Conservation (phyloP, 2,888 invertebrate genomes). For the Dione vanillae region DNA sequence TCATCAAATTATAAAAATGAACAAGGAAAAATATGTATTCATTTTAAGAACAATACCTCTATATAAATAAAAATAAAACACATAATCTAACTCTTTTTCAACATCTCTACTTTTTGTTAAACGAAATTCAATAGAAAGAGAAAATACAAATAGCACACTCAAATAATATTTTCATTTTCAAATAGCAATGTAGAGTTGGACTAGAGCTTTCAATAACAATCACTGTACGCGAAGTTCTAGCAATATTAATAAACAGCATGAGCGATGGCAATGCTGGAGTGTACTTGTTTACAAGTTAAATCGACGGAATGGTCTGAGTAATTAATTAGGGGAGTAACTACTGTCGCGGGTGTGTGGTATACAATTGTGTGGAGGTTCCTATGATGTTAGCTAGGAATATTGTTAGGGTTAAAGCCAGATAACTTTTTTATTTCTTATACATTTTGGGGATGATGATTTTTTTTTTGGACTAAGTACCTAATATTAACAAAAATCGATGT, state of each 20-base stretch:
- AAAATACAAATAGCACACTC: not conserved
- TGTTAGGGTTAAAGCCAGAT: not conserved
- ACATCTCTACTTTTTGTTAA: no score
- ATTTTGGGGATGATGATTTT: no score
- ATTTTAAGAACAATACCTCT: no score
- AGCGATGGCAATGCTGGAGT: conserved; percentile 47
- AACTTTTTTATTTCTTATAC: not conserved
- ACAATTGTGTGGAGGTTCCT: conserved; percentile 38
- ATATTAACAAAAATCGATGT: no score
- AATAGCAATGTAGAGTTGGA: not conserved
- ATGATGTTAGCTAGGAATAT: not conserved
- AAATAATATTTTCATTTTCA: not conserved
- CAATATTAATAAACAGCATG: conserved; percentile 37
- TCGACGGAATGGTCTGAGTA: conserved; percentile 65
- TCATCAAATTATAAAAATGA: no score
- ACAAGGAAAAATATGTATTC: no score
- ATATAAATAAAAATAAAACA: no score
- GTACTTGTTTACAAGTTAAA: conserved; percentile 78
- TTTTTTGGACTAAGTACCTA: no score
- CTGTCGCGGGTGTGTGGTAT: conserved; percentile 54
- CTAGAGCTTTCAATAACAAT: conserved; percentile 16
- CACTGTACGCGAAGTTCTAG: conserved; percentile 29
- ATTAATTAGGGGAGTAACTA: conserved; percentile 71
- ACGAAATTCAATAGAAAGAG: no score
- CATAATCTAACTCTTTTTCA: no score